Percentiles rank a stretch among this genome's conserved stretches.
phyloP scores from a whole-genome alignment of 2,797 vertebrate genomes.

The Leptodactylus fallax region DNA sequence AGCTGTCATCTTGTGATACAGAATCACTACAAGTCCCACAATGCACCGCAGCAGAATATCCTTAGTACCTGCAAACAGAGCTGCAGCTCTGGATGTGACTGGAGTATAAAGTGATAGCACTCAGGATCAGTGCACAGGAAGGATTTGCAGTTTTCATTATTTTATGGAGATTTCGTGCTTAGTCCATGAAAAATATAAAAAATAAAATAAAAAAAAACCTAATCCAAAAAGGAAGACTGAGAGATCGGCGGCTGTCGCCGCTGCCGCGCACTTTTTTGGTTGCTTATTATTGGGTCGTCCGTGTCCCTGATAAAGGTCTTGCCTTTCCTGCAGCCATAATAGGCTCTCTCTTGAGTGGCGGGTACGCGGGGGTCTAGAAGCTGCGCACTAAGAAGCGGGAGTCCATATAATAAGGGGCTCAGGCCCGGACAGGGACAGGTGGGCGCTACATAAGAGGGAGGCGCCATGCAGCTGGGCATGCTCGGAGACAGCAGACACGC shows the following conservation, averaged over 20 bases:
- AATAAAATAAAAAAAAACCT: neutral
- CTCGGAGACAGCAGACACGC: too few relatives aligned
- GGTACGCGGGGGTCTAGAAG: neutral
- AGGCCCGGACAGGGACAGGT: neutral
- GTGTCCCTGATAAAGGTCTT: neutral
- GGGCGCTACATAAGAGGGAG: neutral
- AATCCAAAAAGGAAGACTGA: neutral
- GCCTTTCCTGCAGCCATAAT: neutral
- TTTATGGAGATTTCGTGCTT: neutral
- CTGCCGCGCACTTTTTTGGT: neutral
- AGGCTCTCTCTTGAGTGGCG: conserved; percentile 16
- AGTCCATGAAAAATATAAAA: neutral
- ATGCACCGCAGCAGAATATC: neutral
- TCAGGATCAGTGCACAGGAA: neutral
- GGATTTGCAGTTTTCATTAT: neutral
- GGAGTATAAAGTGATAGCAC: neutral
- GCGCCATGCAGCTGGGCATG: neutral
- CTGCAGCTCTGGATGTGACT: neutral
- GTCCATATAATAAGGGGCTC: neutral
- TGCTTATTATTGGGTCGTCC: neutral
- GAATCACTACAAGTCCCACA: neutral
- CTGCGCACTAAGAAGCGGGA: neutral
- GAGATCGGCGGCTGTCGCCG: neutral
- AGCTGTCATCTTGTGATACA: too few relatives aligned
- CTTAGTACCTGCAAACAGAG: too few relatives aligned